Base-by-base conservation (phyloP, 1,140 invertebrate species). In the Maconellicoccus hirsutus region DNA sequence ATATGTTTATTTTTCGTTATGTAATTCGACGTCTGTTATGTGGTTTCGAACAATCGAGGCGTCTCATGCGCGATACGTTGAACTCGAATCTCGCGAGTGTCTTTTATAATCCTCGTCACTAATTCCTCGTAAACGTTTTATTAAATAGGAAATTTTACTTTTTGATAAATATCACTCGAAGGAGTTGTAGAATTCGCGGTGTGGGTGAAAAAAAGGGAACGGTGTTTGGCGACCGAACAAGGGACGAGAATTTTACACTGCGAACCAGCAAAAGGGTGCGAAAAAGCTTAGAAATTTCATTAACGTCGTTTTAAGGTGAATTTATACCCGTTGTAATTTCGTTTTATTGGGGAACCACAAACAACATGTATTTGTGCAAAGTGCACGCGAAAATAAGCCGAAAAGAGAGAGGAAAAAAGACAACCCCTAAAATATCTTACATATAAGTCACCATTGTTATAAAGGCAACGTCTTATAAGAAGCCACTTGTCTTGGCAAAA, bases 221-320 rank as follows among this genome's bases (percentile, higher is more conserved):
- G n/a, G n/a, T n/a, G n/a, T n/a, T n/a, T n/a, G n/a, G n/a, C n/a
- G n/a, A n/a, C n/a, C n/a, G n/a, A 52, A 52, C 6, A 52, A 52
- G 42, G 6, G 42, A 52, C 42, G 6, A 16, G 16, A 52, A 52
- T 52, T 52, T 52, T 66, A 66, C 61, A 66, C 61, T 25, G 3
- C 7, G 25, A 23, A 26, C 61, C 3, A 26, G 10, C 14, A 66
- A 26, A 26, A 26, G 25, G 61, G 61, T 66, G 61, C 61, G 25
- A 66, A 66, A 66, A 66, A 66, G 61, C 61, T 66, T 26, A 26
- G 61, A 66, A 66, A 66, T 66, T 66, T 66, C 61, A 66, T 66
- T 66, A 66, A 66, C 61, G 61, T 66, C 61, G 25, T 66, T 66
- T 66, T 66, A 66, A 66, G 61, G 61, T 26, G 61, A 66, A 66